These are phyloP conservation scores for Mungos mungo DNA, from an alignment of 2,113 vertebrate species.

Conservation along the genomic window DNA sequence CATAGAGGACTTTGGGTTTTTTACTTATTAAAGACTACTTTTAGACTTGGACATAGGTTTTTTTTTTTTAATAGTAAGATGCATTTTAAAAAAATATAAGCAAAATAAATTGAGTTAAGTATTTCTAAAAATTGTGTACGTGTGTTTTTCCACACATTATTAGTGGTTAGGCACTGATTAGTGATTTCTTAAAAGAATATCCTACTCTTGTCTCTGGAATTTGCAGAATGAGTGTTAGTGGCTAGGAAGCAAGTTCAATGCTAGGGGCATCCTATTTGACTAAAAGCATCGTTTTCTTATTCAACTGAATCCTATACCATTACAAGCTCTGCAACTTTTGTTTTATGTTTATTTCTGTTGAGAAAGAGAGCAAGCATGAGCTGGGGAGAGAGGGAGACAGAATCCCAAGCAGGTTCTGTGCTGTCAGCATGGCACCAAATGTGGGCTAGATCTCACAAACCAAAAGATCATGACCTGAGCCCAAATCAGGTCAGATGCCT, in stretches of 20 bases:
- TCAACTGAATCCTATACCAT: not conserved
- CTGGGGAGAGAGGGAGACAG: too few relatives aligned
- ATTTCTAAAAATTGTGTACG: not conserved
- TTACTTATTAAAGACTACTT: not conserved
- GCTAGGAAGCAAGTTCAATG: not conserved
- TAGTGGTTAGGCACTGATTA: not conserved
- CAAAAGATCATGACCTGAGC: too few relatives aligned
- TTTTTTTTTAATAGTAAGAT: not conserved
- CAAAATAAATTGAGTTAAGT: constrained; percentile 4
- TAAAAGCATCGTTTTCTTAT: not conserved
- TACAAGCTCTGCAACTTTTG: not conserved
- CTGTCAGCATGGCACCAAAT: too few relatives aligned
- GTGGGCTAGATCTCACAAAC: too few relatives aligned
- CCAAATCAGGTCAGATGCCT: too few relatives aligned
- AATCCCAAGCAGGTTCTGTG: too few relatives aligned
- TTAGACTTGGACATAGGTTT: not conserved
- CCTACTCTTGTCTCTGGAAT: not conserved
- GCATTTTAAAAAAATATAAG: not conserved
- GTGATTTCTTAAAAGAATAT: not conserved
- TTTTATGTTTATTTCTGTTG: too few relatives aligned
- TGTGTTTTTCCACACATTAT: not conserved
- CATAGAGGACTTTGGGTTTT: not conserved
- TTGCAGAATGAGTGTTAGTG: not conserved
- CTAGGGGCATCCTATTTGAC: not conserved
- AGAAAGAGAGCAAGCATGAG: too few relatives aligned